Evolutionary conservation across 2,888 invertebrate genomes (phyloP).

Genomic region (Boloria euphrosyne): DNA sequence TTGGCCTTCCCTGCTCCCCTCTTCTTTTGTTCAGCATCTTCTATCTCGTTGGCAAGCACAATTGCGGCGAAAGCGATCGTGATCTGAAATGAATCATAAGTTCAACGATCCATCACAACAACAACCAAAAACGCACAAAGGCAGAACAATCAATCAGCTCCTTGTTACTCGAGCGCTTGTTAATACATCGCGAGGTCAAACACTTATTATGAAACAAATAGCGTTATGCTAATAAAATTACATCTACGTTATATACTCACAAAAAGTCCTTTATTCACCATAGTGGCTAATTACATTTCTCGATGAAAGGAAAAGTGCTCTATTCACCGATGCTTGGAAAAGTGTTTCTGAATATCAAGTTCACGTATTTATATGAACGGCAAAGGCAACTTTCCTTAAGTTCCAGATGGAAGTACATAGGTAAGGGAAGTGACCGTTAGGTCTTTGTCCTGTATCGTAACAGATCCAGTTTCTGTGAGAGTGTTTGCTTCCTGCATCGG

Average conservation of each 20-base stretch:
- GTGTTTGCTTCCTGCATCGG: slow-evolving; percentile 52
- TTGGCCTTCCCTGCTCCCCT: slow-evolving; percentile 67
- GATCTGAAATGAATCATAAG: slow-evolving; percentile 60
- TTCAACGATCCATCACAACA: slow-evolving; percentile 49
- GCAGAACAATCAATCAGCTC: slow-evolving; percentile 47
- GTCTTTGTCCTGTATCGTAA: slow-evolving; percentile 77
- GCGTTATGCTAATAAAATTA: slow-evolving; percentile 28
- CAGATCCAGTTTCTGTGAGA: slow-evolving; percentile 65
- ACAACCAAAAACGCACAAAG: slow-evolving; percentile 47
- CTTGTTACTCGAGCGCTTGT: slow-evolving; percentile 30
- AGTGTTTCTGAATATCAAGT: slow-evolving; percentile 75
- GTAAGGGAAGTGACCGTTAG: slow-evolving; percentile 77
- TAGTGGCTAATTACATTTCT: slow-evolving; percentile 60
- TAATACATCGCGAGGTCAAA: slow-evolving; percentile 11
- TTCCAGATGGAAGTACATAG: slow-evolving; percentile 62
- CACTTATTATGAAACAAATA: slow-evolving; percentile 32
- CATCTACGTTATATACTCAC: slow-evolving; percentile 54
- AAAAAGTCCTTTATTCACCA: slow-evolving; percentile 66
- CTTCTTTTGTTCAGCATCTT: slow-evolving; percentile 73
- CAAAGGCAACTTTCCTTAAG: slow-evolving; percentile 70
- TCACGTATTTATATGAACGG: slow-evolving; percentile 76
- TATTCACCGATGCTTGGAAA: slow-evolving; percentile 63
- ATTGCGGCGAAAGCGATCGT: slow-evolving; percentile 61
- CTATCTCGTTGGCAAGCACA: slow-evolving; percentile 63
- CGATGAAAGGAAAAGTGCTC: slow-evolving; percentile 72